Evolutionary conservation across 2,888 invertebrate species (phyloP), one percentile per base, ranked within the genome.

Genomic region (Diogma glabrata): DNA sequence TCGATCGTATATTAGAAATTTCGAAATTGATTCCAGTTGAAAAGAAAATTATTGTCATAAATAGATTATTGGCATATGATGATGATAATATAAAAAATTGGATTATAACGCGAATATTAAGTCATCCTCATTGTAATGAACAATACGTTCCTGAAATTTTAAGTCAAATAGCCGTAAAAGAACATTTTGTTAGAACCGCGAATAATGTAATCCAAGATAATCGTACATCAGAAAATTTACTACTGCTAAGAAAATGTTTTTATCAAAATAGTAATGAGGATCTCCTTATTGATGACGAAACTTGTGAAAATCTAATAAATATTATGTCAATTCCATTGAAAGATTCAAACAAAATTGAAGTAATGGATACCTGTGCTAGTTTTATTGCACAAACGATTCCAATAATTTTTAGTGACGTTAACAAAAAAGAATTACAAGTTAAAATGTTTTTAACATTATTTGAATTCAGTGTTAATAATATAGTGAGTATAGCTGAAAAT

Each of bases 1-100:
- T 83, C 2, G 78, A 82, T 59, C 67, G 86, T 10, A 68, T 80
- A 46, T 84, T 87, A 63, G 69, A 77, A 52, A 60, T 82, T 47
- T 61, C 82, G 53, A 69, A 70, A 26, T 75, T 78, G 56, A 63
- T 83, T 57, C 63, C 66, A 19, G 70, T 74, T 28, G 65, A 67
- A 0, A 76, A 80, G 49, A 78, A 78, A 59, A 67, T 74, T 22
- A 64, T 64, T 3, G 68, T 81, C 53, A 70, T 84, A 54, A 65
- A 72, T 19, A 72, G 73, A 0, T 70, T 86, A 50, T 22, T 43
- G 14, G 23, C n/a, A 43, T 43, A 43, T 22, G 14, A 43, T 22
- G 43, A 64, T 20, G 57, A 61, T 30, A 52, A 53, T 1, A 60
- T 67, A 0, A 66, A 67, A 52, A 62, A 61, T 17, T 59, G 66